Conservation (phyloP, 2,888 invertebrate genomes). For the Pharmacophagus antenor region DNA sequence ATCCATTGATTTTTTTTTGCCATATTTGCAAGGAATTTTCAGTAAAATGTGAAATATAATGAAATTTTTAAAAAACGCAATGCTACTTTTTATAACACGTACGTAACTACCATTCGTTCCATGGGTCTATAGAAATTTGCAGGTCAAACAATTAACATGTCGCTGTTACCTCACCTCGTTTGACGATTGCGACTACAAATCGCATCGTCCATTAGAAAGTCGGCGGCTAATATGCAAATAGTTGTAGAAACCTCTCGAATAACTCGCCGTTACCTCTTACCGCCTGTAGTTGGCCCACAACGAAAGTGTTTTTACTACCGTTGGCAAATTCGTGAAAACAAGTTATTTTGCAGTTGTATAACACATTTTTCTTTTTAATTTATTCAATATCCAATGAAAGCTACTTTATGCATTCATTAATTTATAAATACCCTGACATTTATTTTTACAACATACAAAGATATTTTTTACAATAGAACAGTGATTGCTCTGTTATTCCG, state of each 20-base stretch:
- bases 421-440: too few species aligned
- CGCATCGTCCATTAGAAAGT: conserved; percentile 81
- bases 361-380: conserved; percentile 48
- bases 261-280: conserved; percentile 74
- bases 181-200: conserved; percentile 77
- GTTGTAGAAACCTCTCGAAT: conserved; percentile 81
- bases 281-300: conserved; percentile 73
- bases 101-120: conserved; percentile 21
- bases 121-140: conserved; percentile 39
- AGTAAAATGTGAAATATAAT: background rate
- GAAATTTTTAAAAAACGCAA: background rate
- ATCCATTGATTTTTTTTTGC: background rate
- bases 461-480: conserved; percentile 39
- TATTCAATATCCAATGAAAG: conserved; percentile 31
- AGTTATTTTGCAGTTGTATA: conserved; percentile 60
- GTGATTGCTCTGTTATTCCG: background rate
- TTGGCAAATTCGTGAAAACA: conserved; percentile 74
- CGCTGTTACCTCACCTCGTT: conserved; percentile 71
- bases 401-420: conserved; percentile 13
- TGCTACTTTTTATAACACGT: background rate
- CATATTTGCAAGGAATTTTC: background rate
- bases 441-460: too few species aligned
- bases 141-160: conserved; percentile 60
- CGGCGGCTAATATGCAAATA: conserved; percentile 78
- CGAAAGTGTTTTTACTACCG: conserved; percentile 78